phyloP scores from a whole-genome alignment of 92 coral and sea anemone species.

The Parazoanthus swiftii region DNA sequence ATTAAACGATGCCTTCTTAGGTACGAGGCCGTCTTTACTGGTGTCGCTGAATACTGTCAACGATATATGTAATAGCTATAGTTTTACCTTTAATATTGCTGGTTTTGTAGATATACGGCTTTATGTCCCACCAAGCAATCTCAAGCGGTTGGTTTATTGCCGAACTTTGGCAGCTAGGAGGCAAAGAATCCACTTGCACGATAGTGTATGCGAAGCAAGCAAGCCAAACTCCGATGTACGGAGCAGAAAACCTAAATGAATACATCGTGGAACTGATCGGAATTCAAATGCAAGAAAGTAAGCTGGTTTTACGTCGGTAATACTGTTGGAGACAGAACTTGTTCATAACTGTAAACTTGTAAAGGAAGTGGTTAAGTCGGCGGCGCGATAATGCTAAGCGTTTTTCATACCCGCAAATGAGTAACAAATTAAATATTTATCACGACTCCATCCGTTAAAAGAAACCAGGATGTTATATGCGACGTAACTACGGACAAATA shows the following conservation, averaged over 20 bases:
- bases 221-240: neutral
- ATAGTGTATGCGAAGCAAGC: neutral
- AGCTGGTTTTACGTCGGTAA: neutral
- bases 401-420: neutral
- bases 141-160: neutral
- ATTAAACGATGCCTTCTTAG: neutral
- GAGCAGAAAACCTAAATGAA: neutral
- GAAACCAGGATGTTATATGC: neutral
- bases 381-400: neutral
- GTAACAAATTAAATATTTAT: neutral
- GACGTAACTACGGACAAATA: neutral
- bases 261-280: neutral
- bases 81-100: neutral
- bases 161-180: neutral
- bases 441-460: no score
- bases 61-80: neutral
- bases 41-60: neutral
- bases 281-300: no score
- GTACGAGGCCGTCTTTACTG: neutral
- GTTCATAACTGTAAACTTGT: neutral
- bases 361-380: neutral
- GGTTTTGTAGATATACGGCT: constrained; percentile 18
- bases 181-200: neutral
- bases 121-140: constrained; percentile 25
- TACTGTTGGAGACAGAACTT: neutral